Base-by-base conservation (phyloP, 2,797 vertebrate species). In the Hybognathus amarus region DNA sequence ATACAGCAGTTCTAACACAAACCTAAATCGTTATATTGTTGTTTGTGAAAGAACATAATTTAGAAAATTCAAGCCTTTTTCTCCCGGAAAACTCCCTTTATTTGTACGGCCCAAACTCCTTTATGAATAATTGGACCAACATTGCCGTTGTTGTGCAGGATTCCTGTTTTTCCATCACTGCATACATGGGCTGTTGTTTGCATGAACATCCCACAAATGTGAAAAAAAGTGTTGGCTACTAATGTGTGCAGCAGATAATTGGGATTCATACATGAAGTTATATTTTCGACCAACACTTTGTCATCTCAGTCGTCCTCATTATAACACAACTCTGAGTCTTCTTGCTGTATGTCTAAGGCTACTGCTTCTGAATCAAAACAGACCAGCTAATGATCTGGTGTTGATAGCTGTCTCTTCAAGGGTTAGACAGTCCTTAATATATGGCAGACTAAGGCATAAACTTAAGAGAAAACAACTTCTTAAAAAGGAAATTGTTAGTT, bases 311-410 rank as follows among this genome's bases (percentile, higher is more conserved):
- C 2, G 12, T 42, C 20, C 42, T 78, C 61, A 78, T 78, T 78
- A 66, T 50, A 66, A 64, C 3, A 17, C 40, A 78, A n/a, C 61
- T 66, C 36, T 20, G 36, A 77, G 4, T 56, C 50, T 9, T 13
- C 30, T 63, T 40, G 36, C 30, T 13, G 30, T 50, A 38, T n/a
- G 38, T 2, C 2, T 12, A 27, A 63, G 24, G 11, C 24, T 30
- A 15, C n/a, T 45, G 66, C 4, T 64, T 27, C 76, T 66, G 42
- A 78, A 50, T 66, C 61, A 66, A 15, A 36, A 18, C 76, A 64
- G 42, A 17, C 40, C 61, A 11, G 13, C 42, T 78, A 78, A 78
- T 78, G 56, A 66, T 50, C 76, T n/a, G 45, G 77, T 66, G 40
- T 78, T 78, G 11, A 50, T 50, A 50, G 77, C 27, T n/a, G 27